Percentiles rank a stretch among this genome's conserved stretches.
These are phyloP conservation scores for Phymorhynchus buccinoides DNA, from an alignment of 1,140 invertebrate genomes.

Conservation along the genomic window DNA sequence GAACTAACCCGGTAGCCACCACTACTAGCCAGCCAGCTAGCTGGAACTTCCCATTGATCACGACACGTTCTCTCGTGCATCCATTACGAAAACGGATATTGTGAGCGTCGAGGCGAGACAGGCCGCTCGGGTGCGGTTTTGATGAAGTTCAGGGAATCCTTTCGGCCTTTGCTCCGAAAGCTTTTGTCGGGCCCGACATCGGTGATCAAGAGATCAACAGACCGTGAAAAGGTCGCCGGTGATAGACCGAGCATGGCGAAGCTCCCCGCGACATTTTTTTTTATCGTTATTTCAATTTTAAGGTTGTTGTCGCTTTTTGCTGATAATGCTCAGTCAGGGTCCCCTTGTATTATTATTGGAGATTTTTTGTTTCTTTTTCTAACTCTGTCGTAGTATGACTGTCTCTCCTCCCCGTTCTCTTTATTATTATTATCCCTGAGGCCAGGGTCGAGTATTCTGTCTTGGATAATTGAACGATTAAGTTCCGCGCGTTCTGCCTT, in stretches of 20 bases:
- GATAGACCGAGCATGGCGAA: neutral
- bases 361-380: neutral
- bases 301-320: neutral
- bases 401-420: neutral
- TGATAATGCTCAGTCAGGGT: neutral
- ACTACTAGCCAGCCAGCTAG: too few species aligned
- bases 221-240: constrained; percentile 16
- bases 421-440: neutral
- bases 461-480: constrained; percentile 28
- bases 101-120: constrained; percentile 10
- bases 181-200: neutral
- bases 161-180: neutral
- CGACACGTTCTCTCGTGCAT: neutral
- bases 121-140: constrained; percentile 21
- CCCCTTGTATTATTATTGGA: neutral
- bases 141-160: neutral
- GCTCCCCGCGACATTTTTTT: neutral
- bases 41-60: too few species aligned
- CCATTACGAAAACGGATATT: constrained; percentile 24
- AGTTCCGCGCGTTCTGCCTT: neutral
- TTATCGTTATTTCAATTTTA: neutral
- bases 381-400: neutral
- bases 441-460: neutral
- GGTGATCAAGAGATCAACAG: neutral
- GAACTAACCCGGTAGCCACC: too few species aligned